phyloP scores from a whole-genome alignment of 2,888 invertebrate genomes.

The Ommatoiulus sabulosus region DNA sequence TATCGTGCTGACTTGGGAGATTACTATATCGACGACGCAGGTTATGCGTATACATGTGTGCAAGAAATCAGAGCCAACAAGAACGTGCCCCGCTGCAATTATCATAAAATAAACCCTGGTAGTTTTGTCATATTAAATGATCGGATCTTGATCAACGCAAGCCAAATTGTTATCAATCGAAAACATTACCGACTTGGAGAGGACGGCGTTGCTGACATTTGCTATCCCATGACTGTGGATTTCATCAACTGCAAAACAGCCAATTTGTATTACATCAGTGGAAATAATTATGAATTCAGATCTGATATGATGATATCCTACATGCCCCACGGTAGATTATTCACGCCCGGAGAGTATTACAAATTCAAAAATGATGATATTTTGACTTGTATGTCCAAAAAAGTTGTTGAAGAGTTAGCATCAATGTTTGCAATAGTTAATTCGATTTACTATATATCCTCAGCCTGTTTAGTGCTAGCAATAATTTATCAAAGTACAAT shows the following conservation, averaged over 20 bases:
- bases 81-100: background rate
- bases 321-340: background rate
- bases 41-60: conserved; percentile 30
- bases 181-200: background rate
- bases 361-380: background rate
- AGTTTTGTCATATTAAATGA: background rate
- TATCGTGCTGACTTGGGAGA: conserved; percentile 17
- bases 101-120: background rate
- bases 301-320: background rate
- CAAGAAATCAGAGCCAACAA: background rate
- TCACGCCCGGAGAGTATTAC: conserved; percentile 27
- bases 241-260: conserved; percentile 17
- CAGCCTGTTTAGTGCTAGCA: background rate
- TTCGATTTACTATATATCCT: background rate
- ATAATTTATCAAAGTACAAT: background rate
- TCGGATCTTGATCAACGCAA: background rate
- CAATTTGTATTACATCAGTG: background rate
- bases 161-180: background rate
- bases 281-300: background rate
- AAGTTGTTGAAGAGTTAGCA: background rate
- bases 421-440: background rate
- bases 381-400: background rate
- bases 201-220: background rate
- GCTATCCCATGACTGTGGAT: background rate
- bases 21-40: conserved; percentile 38